phyloP scores from a whole-genome alignment of 1,140 invertebrate species.

The Mycetomoellerius zeteki region DNA sequence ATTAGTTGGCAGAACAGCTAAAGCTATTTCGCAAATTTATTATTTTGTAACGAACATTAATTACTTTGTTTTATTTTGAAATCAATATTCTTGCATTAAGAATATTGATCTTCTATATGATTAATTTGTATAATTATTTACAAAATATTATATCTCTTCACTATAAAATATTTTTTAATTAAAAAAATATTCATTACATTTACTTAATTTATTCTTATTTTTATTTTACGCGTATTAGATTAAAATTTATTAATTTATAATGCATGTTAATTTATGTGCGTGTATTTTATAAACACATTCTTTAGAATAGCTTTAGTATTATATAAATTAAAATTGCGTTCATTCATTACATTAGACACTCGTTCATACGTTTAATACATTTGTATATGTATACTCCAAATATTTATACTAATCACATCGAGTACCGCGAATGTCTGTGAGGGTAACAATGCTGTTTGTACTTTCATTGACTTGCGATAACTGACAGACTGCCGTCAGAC shows the following conservation, averaged over 20 bases:
- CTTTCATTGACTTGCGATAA: slow-evolving; percentile 62
- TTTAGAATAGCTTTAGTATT: background rate
- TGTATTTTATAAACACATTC: slow-evolving; percentile 1
- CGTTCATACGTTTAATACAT: background rate
- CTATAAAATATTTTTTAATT: slow-evolving; percentile 1
- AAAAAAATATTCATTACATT: background rate
- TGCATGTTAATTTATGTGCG: background rate
- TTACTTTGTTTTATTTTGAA: slow-evolving; percentile 3
- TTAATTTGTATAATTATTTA: slow-evolving; percentile 7
- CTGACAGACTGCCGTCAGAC: slow-evolving; percentile 55
- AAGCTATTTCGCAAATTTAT: background rate
- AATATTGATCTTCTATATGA: background rate
- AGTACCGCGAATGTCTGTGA: background rate
- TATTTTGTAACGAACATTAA: background rate
- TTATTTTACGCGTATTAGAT: background rate
- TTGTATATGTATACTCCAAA: background rate
- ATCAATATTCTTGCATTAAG: background rate
- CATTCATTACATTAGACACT: slow-evolving; percentile 7
- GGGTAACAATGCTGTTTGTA: slow-evolving; percentile 30
- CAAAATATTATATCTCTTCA: background rate
- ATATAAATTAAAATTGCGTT: slow-evolving; percentile 7
- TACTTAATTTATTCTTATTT: background rate
- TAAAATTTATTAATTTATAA: slow-evolving; percentile 3
- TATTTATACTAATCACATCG: background rate
- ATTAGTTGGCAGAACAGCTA: background rate